Evolutionary conservation across 1,140 invertebrate genomes (phyloP), one percentile per base, ranked within the genome.

Genomic region (Plodia interpunctella): DNA sequence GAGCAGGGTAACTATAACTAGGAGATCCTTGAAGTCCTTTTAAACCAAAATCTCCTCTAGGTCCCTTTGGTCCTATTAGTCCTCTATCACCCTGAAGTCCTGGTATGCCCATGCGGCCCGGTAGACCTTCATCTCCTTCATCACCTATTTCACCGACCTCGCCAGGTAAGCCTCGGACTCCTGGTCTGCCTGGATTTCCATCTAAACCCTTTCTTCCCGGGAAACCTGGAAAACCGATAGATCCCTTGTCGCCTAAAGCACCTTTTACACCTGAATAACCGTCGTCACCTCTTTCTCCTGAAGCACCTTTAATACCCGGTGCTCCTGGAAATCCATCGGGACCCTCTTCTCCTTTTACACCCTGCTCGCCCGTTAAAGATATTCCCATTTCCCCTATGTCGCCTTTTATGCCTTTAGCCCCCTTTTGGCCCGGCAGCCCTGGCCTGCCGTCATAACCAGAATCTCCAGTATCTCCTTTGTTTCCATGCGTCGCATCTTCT

Each of bases 101-200:
- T 11, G 70, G 63, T 28, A 81, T 68, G 49, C 93, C 93, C 76
- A 91, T 90, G 51, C 62, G 49, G 28, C 92, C 93, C 10, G 87
- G 90, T 76, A 91, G 87, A 18, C 92, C 92, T 28, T 88, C 83
- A 51, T 85, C 65, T 13, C 66, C 66, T 11, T 9, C n/a, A 18
- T 62, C 49, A 35, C 91, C 91, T 18, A 55, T 59, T 70, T 88
- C 72, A 68, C 91, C 91, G 68, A 86, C 90, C 3, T 50, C 57
- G 9, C 78, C 78, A 18, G 49, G 17, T 20, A 61, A 49, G 52
- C 87, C 87, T 52, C 56, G 19, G 15, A 64, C 44, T 53, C 91
- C 92, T 83, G 76, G 52, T 32, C 58, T 38, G 53, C 90, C 85
- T 63, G 66, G 58, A 18, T 54, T 30, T 15, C 88, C 90, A 52